Evolutionary conservation across 2,113 vertebrate genomes (phyloP).

Genomic region (Vidua macroura): DNA sequence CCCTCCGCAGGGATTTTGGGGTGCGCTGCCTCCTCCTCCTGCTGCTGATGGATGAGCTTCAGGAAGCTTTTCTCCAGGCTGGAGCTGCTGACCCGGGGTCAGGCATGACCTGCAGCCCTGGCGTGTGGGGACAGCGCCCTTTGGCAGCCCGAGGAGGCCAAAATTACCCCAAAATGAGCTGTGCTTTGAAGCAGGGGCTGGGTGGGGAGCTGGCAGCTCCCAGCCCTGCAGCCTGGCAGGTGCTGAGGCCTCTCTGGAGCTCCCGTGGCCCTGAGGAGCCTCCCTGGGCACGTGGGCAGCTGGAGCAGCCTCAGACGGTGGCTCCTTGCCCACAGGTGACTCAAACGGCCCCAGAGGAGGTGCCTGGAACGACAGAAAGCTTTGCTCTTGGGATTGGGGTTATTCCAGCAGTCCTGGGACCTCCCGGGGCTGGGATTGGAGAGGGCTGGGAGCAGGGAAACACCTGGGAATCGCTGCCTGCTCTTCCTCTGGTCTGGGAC

Average conservation of each 20-base stretch:
- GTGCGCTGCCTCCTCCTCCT: background rate
- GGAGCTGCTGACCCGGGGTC: background rate
- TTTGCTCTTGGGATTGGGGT: conserved; percentile 23
- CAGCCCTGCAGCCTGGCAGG: background rate
- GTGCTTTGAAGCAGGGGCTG: background rate
- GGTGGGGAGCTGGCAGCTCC: background rate
- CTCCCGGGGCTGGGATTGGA: background rate
- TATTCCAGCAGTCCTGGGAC: background rate
- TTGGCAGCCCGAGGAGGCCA: background rate
- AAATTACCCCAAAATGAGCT: background rate
- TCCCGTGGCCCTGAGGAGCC: rapidly evolving
- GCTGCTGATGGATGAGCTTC: background rate
- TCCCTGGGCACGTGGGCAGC: background rate
- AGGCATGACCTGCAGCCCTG: background rate
- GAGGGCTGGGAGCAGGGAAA: background rate
- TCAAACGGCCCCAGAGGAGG: background rate
- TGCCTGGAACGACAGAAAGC: background rate
- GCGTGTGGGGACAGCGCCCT: background rate
- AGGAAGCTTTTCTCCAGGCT: background rate
- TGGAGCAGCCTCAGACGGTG: background rate
- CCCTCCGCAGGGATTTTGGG: background rate
- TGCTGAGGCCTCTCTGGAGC: background rate
- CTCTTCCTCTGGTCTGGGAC: background rate
- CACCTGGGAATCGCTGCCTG: background rate
- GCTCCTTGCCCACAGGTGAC: background rate